Percentiles rank a stretch among this genome's conserved stretches.
Evolutionary conservation across 1,140 invertebrate genomes (phyloP).

Genomic region (Cherax quadricarinatus): DNA sequence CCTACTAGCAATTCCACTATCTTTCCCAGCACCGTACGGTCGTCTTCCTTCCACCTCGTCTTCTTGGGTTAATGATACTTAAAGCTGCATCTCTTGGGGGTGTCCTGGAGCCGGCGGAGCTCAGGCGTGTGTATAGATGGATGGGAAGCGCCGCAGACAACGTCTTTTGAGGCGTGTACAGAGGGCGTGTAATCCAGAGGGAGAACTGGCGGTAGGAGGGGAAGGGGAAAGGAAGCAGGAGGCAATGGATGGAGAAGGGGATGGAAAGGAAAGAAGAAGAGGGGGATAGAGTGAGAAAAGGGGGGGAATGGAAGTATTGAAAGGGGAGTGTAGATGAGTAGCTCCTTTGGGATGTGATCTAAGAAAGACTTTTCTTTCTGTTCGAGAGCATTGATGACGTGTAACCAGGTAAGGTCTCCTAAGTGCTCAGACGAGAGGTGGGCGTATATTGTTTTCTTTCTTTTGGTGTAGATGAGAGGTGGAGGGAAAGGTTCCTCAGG

Average conservation of each 20-base stretch:
- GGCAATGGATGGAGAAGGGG: too few species aligned
- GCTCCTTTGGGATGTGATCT: too few species aligned
- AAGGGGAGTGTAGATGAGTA: too few species aligned
- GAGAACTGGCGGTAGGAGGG: not conserved
- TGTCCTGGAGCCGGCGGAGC: constrained; percentile 5
- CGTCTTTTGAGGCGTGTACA: not conserved
- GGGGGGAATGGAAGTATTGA: not conserved
- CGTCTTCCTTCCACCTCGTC: constrained; percentile 52
- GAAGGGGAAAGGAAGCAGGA: not conserved
- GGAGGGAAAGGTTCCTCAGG: too few species aligned
- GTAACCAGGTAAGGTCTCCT: too few species aligned
- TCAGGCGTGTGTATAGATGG: constrained; percentile 6
- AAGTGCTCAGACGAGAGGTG: too few species aligned
- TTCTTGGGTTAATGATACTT: constrained; percentile 53
- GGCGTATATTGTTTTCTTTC: too few species aligned
- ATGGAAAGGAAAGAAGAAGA: not conserved
- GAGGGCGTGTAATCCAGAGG: not conserved
- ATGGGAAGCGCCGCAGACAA: not conserved
- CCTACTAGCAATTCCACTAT: constrained; percentile 53
- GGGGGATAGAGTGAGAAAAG: not conserved
- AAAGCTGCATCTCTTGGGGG: constrained; percentile 40
- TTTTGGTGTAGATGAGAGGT: too few species aligned
- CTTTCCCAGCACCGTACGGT: constrained; percentile 11
- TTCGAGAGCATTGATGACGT: too few species aligned
- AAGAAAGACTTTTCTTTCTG: too few species aligned